These are phyloP conservation scores for Lamellibrachia luymesi DNA, from an alignment of 1,140 invertebrate genomes.

Conservation along the genomic window DNA sequence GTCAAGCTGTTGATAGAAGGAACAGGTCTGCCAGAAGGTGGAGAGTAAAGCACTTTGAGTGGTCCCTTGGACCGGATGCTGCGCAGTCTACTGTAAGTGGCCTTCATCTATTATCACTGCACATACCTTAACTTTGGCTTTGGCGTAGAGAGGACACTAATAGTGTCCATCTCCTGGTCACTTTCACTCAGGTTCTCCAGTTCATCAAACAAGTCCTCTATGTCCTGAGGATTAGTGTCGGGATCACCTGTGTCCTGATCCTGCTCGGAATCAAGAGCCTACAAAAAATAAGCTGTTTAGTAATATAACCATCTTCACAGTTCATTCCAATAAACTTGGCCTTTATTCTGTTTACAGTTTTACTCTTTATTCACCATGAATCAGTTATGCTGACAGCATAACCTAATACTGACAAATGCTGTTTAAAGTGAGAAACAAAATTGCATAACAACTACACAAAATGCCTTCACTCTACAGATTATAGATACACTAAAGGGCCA, in stretches of 20 bases:
- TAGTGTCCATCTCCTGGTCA: slow-evolving; percentile 89
- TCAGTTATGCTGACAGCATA: too few relatives aligned
- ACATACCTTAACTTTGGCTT: slow-evolving; percentile 81
- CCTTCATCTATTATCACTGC: not conserved
- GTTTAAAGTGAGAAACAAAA: too few relatives aligned
- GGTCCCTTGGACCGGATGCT: too few relatives aligned
- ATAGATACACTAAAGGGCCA: too few relatives aligned
- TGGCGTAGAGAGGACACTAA: slow-evolving; percentile 93
- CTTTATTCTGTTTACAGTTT: too few relatives aligned
- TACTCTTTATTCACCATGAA: too few relatives aligned
- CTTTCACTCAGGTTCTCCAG: slow-evolving; percentile 88
- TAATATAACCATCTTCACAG: not conserved
- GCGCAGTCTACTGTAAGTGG: not conserved
- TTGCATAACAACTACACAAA: too few relatives aligned
- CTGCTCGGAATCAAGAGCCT: slow-evolving; percentile 52
- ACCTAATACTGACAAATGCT: too few relatives aligned
- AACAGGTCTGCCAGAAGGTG: too few relatives aligned
- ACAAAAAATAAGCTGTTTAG: not conserved
- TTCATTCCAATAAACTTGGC: not conserved
- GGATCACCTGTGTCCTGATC: slow-evolving; percentile 68
- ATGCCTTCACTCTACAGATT: too few relatives aligned
- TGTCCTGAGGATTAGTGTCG: slow-evolving; percentile 64
- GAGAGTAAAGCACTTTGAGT: too few relatives aligned
- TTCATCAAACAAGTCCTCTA: slow-evolving; percentile 71
- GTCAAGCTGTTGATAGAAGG: too few relatives aligned